Percentiles rank a stretch among this genome's conserved stretches.
These are phyloP conservation scores for Rugalucina vietnamica DNA, from an alignment of 2,888 invertebrate genomes.

Conservation along the genomic window DNA sequence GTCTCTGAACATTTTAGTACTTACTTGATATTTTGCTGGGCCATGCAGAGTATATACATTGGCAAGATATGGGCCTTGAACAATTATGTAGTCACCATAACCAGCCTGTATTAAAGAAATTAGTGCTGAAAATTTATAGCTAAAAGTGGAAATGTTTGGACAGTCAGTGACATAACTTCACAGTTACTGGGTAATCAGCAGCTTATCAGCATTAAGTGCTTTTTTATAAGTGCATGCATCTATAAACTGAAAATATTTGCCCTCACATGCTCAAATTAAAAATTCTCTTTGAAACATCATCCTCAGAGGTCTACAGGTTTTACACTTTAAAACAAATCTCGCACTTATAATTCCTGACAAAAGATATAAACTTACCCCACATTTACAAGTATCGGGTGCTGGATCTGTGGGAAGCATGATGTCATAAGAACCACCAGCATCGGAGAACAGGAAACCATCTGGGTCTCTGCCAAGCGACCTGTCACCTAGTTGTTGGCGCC, in stretches of 20 bases:
- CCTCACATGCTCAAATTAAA: no score
- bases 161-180: neutral
- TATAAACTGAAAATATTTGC: no score
- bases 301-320: neutral
- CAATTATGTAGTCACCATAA: neutral
- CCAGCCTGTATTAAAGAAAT: neutral
- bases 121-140: neutral
- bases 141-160: neutral
- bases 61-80: neutral
- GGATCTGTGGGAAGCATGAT: neutral
- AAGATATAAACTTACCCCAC: neutral
- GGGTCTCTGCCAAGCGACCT: neutral
- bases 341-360: neutral
- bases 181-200: neutral
- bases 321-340: neutral
- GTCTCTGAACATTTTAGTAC: neutral
- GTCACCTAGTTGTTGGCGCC: neutral
- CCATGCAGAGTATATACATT: neutral
- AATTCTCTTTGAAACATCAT: no score
- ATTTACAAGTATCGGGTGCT: neutral
- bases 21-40: neutral
- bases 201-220: neutral
- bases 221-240: no score
- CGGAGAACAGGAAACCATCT: neutral
- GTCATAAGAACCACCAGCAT: neutral